Evolutionary conservation across 1,140 invertebrate species (phyloP).

Genomic region (Zaprionus nigranus): DNA sequence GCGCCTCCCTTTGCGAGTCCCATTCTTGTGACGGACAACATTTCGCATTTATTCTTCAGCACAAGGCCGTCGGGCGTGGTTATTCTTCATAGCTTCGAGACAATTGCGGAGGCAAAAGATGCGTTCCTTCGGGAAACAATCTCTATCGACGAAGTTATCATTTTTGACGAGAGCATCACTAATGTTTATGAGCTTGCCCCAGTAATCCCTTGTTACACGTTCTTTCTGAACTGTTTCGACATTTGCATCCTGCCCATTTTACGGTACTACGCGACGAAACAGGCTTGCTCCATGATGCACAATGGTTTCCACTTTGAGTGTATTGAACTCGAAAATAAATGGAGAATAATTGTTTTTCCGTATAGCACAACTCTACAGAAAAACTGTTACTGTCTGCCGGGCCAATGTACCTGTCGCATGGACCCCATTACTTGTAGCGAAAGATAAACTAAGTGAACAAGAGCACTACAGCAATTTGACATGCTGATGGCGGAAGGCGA

Average conservation of each 20-base stretch:
- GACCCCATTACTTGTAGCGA: conserved; percentile 34
- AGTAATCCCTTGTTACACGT: background rate
- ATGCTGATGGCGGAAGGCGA: too few relatives aligned
- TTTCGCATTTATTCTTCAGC: conserved; percentile 60
- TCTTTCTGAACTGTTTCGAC: conserved; percentile 64
- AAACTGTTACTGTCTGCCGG: conserved; percentile 42
- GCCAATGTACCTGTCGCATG: conserved; percentile 39
- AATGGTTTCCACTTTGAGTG: conserved; percentile 63
- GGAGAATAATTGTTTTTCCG: conserved; percentile 66
- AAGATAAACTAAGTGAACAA: background rate
- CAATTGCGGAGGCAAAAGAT: conserved; percentile 9
- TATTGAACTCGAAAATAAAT: conserved; percentile 12
- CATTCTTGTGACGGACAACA: conserved; percentile 48
- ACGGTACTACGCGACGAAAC: conserved; percentile 15
- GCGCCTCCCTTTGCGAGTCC: conserved; percentile 63
- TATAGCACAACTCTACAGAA: conserved; percentile 22
- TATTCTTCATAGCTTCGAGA: conserved; percentile 46
- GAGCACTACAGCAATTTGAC: too few relatives aligned
- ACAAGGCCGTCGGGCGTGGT: conserved; percentile 50
- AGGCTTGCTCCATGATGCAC: conserved; percentile 24
- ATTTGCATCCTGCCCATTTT: conserved; percentile 56
- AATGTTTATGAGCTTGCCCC: conserved; percentile 20
- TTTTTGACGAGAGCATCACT: conserved; percentile 55
- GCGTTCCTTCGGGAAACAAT: conserved; percentile 39
- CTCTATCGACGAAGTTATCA: conserved; percentile 41